Percentiles rank a stretch among this genome's conserved stretches.
Conservation (phyloP, 2,888 invertebrate species). For the Apamea crenata region DNA sequence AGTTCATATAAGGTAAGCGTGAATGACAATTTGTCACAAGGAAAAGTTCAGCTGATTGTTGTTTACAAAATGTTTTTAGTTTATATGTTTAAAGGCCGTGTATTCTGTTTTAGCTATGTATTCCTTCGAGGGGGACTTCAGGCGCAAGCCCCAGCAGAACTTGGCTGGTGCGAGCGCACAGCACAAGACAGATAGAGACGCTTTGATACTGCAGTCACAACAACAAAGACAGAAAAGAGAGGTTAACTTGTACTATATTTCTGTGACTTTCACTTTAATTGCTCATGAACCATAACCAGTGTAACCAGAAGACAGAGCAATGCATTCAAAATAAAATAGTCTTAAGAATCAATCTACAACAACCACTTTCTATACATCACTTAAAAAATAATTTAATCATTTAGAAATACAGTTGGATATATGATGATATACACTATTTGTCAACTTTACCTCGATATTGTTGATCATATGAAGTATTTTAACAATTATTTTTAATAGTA, state of each 20-base stretch:
- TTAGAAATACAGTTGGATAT: background rate
- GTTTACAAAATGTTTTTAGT: conserved; percentile 75
- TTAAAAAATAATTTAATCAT: background rate
- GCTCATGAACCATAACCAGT: background rate
- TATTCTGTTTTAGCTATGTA: conserved; percentile 87
- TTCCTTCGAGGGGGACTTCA: conserved; percentile 97
- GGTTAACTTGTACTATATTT: conserved; percentile 83
- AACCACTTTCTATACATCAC: background rate
- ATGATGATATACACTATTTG: background rate
- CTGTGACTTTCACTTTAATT: conserved; percentile 59
- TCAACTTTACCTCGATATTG: background rate
- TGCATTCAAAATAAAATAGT: background rate
- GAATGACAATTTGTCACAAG: conserved; percentile 49
- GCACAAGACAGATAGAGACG: conserved; percentile 92
- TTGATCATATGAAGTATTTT: background rate
- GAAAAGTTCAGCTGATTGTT: conserved; percentile 80
- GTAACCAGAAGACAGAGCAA: background rate
- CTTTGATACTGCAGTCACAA: conserved; percentile 94
- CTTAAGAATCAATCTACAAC: background rate
- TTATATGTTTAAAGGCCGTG: conserved; percentile 26
- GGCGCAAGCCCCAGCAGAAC: conserved; percentile 96
- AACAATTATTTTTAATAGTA: background rate
- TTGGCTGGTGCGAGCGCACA: conserved; percentile 96
- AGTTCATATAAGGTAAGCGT: conserved; percentile 62
- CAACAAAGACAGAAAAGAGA: conserved; percentile 96